Base-by-base conservation (phyloP, 2,888 invertebrate species). In the Hemistola chrysoprasaria region DNA sequence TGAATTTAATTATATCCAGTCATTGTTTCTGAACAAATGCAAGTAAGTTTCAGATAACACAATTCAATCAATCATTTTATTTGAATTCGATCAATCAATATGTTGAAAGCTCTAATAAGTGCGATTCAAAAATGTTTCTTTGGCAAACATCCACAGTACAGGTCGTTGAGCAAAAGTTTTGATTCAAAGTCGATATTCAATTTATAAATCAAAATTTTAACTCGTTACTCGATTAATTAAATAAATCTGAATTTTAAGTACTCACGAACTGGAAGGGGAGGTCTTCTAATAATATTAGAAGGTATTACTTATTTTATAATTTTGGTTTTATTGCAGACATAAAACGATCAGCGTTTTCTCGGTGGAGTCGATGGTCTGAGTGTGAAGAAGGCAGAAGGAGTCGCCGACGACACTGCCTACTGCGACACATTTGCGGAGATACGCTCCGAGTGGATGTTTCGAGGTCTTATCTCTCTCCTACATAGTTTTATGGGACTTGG, bases 291-390 rank as follows among this genome's bases (percentile, higher is more conserved):
- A n/a, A n/a, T n/a, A n/a, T n/a, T n/a, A n/a, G n/a, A n/a, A n/a
- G n/a, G n/a, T n/a, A n/a, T n/a, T n/a, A n/a, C n/a, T n/a, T n/a
- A n/a, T n/a, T n/a, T n/a, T n/a, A n/a, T n/a, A n/a, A n/a, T 41
- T 1, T 27, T 45, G 32, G 6, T 38, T 10, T 44, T 33, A 2
- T 23, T 33, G 32, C 6, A 37, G 32, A 24, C 6, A 20, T 23
- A 30, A 71, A 66, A 46, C 42, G 51, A 44, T 48, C 55, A 45
- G 60, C 64, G 33, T 84, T 74, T 66, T 75, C 84, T 16, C 57
- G 64, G 45, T 88, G 87, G 87, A 69, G 73, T 25, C 55, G 48
- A 1, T 88, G 87, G 87, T 74, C 78, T 50, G 56, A 37, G 22
- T 88, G 87, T 50, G 68, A 59, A 35, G 73, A 53, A 6, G 81